Conservation (phyloP, 2,888 invertebrate species). For the Drosophila fungiperda region DNA sequence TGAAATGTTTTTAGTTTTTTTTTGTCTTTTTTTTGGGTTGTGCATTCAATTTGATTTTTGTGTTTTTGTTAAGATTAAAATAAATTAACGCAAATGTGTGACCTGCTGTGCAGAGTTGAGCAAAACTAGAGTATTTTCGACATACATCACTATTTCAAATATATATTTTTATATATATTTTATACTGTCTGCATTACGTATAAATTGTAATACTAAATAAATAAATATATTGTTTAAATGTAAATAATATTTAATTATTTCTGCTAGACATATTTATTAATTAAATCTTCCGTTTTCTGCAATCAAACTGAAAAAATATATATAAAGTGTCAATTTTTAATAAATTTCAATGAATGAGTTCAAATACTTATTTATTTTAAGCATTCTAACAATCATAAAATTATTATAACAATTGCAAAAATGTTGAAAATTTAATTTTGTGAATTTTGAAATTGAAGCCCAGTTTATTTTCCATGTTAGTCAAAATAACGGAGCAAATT, state of each 20-base stretch:
- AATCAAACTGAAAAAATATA: background rate
- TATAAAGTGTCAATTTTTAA: background rate
- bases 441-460: too few species aligned
- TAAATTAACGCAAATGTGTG: constrained; percentile 61
- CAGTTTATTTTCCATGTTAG: background rate
- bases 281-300: background rate
- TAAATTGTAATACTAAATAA: background rate
- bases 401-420: background rate
- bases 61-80: constrained; percentile 27
- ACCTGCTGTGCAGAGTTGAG: constrained; percentile 58
- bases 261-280: background rate
- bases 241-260: background rate
- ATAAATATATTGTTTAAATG: background rate
- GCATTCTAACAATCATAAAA: too few species aligned
- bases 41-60: background rate
- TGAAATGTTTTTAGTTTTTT: constrained; percentile 31
- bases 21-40: constrained; percentile 5
- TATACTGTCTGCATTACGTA: background rate
- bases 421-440: background rate
- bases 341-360: background rate
- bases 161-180: background rate
- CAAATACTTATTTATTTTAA: too few species aligned
- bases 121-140: constrained; percentile 18
- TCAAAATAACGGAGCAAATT: background rate
- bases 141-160: background rate